Evolutionary conservation across 2,113 vertebrate genomes (phyloP).

Genomic region (Cacatua alba): DNA sequence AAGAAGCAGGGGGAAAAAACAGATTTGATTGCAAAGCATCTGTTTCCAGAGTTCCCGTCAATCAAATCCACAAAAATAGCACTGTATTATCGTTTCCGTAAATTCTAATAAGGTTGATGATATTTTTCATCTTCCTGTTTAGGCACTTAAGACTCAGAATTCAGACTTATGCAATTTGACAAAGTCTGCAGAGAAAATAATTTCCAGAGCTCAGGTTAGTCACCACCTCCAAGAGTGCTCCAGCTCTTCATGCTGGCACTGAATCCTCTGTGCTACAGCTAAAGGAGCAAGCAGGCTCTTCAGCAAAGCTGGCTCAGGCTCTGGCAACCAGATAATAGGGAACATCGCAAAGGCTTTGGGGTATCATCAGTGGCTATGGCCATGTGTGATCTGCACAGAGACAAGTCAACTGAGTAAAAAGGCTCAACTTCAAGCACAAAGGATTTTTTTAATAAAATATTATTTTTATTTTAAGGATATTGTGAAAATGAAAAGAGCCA

Average conservation of each 20-base stretch:
- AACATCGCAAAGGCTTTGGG: background rate
- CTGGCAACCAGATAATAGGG: background rate
- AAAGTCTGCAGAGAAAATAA: background rate
- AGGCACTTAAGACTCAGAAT: background rate
- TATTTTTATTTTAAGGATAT: background rate
- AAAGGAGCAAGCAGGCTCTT: background rate
- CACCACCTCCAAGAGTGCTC: background rate
- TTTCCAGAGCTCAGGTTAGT: background rate
- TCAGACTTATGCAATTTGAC: background rate
- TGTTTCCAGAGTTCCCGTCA: background rate
- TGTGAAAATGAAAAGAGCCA: background rate
- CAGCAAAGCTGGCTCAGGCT: background rate
- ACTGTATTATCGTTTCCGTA: background rate
- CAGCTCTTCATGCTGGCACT: background rate
- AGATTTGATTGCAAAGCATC: background rate
- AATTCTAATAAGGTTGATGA: background rate
- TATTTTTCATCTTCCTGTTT: slow-evolving; percentile 9
- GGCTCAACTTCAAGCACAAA: background rate
- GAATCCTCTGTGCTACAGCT: background rate
- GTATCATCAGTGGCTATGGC: background rate
- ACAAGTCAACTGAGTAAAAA: background rate
- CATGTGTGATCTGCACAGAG: background rate
- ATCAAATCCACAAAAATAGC: slow-evolving; percentile 10
- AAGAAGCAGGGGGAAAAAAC: background rate
- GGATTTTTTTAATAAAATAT: background rate